phyloP scores from a whole-genome alignment of 1,140 invertebrate species.

The Centruroides sculpturatus region DNA sequence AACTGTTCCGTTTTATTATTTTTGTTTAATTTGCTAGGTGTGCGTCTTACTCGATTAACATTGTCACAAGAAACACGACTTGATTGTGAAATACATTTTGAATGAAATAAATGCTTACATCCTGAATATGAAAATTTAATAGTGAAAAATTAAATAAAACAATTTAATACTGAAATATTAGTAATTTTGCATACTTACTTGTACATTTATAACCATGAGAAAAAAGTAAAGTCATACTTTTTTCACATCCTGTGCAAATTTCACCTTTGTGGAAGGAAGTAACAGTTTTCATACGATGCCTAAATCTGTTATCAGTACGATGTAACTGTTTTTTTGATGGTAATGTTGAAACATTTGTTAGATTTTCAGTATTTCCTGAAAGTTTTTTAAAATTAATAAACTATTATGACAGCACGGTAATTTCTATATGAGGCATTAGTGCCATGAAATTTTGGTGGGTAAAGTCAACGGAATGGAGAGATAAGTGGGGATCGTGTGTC shows the following conservation, averaged over 20 bases:
- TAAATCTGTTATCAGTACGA: too few relatives aligned
- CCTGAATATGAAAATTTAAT: slow-evolving; percentile 26
- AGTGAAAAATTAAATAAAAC: background rate
- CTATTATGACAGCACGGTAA: too few relatives aligned
- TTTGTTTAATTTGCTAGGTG: slow-evolving; percentile 2
- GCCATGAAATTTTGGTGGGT: too few relatives aligned
- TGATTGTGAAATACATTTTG: slow-evolving; percentile 44
- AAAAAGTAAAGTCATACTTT: slow-evolving; percentile 55
- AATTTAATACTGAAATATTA: background rate
- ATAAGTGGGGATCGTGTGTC: too few relatives aligned
- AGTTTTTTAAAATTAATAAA: too few relatives aligned
- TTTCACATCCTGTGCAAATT: slow-evolving; percentile 54
- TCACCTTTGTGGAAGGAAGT: slow-evolving; percentile 45
- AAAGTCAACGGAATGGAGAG: too few relatives aligned
- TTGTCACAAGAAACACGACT: slow-evolving; percentile 21
- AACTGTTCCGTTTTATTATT: slow-evolving; percentile 1
- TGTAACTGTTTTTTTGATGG: too few relatives aligned
- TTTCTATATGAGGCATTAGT: too few relatives aligned
- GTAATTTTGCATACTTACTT: slow-evolving; percentile 22
- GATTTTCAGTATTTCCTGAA: too few relatives aligned
- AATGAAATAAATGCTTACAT: slow-evolving; percentile 70
- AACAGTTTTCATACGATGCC: slow-evolving; percentile 10
- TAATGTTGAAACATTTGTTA: too few relatives aligned
- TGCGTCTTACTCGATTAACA: slow-evolving; percentile 10
- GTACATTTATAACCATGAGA: slow-evolving; percentile 67